A percentile compares a stretch with the other conserved stretches of the same genome.
phyloP scores from a whole-genome alignment of 1,140 invertebrate genomes.

The Drosophila pachea region DNA sequence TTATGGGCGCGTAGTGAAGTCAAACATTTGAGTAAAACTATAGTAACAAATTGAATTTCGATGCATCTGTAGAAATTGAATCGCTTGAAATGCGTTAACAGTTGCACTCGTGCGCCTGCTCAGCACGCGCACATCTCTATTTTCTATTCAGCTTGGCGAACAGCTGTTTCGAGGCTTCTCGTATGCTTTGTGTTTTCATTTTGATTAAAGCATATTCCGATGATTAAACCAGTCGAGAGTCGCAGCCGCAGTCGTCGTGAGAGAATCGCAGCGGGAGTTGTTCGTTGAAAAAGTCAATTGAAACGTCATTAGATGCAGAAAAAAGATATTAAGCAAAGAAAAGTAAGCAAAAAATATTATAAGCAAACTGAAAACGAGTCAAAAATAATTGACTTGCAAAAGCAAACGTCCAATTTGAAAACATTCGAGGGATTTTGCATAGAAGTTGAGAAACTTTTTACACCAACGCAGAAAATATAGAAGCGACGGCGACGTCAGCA shows the following conservation, averaged over 20 bases:
- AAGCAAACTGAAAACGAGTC: conserved; percentile 10
- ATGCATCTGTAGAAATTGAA: neutral
- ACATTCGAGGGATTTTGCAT: conserved; percentile 2
- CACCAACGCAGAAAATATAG: conserved; percentile 28
- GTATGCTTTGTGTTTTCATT: conserved; percentile 73
- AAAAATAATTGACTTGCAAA: neutral
- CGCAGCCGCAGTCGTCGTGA: conserved; percentile 39
- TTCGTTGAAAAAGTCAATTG: conserved; percentile 19
- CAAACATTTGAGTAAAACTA: no score
- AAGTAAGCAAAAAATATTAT: neutral
- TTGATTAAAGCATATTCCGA: conserved; percentile 68
- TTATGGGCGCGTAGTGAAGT: no score
- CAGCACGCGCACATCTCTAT: conserved; percentile 32
- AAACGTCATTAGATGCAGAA: conserved; percentile 5
- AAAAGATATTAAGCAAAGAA: no score
- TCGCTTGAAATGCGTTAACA: neutral
- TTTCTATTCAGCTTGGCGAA: conserved; percentile 39
- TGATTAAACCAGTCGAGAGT: conserved; percentile 65
- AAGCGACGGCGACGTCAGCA: conserved; percentile 20
- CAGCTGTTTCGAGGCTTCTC: conserved; percentile 65
- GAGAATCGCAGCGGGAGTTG: conserved; percentile 31
- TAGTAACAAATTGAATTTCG: no score
- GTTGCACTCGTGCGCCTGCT: conserved; percentile 4
- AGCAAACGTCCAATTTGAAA: neutral
- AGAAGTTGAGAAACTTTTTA: conserved; percentile 16